Evolutionary conservation across 30 jellyfish, hydroid and myxozoan species (phyloP).

Genomic region (Chrysaora quinquecirrha): DNA sequence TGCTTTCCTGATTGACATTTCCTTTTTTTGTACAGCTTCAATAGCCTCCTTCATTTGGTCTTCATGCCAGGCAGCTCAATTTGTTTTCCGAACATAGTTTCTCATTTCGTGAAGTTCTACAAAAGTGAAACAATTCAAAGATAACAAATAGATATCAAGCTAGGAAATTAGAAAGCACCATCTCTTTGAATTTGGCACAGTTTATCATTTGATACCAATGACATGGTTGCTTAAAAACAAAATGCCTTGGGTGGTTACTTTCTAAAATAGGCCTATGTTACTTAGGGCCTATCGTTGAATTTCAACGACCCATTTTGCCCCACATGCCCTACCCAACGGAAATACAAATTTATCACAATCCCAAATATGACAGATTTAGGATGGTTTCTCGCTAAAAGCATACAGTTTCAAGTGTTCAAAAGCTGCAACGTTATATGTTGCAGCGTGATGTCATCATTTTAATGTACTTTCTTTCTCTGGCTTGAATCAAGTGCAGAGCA

Average conservation of each 20-base stretch:
- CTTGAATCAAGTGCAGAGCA: not conserved
- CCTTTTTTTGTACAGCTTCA: constrained; percentile 22
- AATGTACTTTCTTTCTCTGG: not conserved
- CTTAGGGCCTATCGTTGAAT: not conserved
- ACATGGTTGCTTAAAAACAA: not conserved
- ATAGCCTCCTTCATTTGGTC: not conserved
- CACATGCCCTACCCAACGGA: not conserved
- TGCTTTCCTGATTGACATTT: constrained; percentile 12
- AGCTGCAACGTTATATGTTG: not conserved
- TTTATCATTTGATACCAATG: not conserved
- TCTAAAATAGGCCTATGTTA: not conserved
- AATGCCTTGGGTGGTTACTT: not conserved
- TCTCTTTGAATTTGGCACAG: not conserved
- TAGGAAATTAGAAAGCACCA: not conserved
- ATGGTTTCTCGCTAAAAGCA: not conserved
- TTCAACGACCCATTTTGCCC: constrained; percentile 1
- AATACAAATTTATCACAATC: not conserved
- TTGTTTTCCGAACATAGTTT: constrained; percentile 28
- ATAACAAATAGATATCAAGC: not conserved
- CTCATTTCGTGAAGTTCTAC: not conserved
- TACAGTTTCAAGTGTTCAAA: not conserved
- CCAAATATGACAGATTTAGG: not conserved
- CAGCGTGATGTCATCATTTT: not conserved
- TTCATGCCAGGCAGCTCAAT: constrained; percentile 26
- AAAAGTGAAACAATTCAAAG: not conserved